Evolutionary conservation across 2,113 vertebrate genomes (phyloP), one percentile per base, ranked within the genome.

Genomic region (Pao palembangensis): DNA sequence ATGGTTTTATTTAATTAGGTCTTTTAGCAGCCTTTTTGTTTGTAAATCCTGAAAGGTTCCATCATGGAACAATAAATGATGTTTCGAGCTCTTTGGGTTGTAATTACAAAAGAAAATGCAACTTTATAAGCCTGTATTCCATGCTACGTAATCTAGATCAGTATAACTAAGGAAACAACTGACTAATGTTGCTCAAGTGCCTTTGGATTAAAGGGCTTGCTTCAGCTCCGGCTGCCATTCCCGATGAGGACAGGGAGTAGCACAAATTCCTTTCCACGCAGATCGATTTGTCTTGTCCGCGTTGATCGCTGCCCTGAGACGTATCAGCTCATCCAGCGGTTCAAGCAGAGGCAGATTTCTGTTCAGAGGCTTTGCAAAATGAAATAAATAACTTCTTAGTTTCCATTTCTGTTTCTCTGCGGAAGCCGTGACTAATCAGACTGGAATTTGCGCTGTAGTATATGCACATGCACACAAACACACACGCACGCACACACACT

Each of bases 341-440:
- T 73, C 55, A 58, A 12, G 43, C 3, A 17, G 63, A 58, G 58
- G 20, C 66, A 66, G 34, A 10, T 4, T 25, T 69, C 5, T 44
- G 52, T 38, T 1, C 5, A n/a, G 44, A 70, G 52, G 20, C 44
- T 11, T 10, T n/a, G 16, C 11, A 51, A 53, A 56, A 53, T 55
- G 31, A 71, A 77, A 74, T 16, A 19, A 58, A 56, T n/a, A 53
- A n/a, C 47, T 46, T 78, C 54, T 61, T n/a, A 21, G 71, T 67
- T 67, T 73, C 60, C 57, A 68, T 63, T 66, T 46, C 44, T n/a
- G 8, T 58, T 64, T 66, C 63, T 72, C 56, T 8, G 51, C 61
- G 54, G 69, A 67, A 55, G 66, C 46, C 62, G 59, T 67, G 69
- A 76, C 44, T 12, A 62, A 76, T 69, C 59, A 64, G 23, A 54